A percentile compares a stretch with the other conserved stretches of the same genome.
Evolutionary conservation across 2,113 vertebrate genomes (phyloP).

Genomic region (Paedocypris sp.): DNA sequence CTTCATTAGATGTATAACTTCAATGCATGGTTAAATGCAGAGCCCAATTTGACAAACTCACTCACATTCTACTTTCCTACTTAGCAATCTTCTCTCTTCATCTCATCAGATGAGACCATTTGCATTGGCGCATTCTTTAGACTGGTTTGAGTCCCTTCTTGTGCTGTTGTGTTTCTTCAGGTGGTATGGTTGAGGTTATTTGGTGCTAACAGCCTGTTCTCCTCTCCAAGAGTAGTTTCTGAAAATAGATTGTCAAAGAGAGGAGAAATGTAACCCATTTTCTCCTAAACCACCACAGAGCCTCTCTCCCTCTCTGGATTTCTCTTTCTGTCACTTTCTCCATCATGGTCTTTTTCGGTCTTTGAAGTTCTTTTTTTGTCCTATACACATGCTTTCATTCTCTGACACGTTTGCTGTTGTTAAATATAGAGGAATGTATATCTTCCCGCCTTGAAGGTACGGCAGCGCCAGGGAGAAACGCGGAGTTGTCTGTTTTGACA

Average conservation of each 20-base stretch:
- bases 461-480: not conserved
- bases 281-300: not conserved
- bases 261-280: constrained; percentile 31
- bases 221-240: constrained; percentile 19
- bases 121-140: no score
- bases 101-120: no score
- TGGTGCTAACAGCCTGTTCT: constrained; percentile 20
- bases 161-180: not conserved
- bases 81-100: no score
- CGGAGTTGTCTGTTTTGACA: constrained; percentile 17
- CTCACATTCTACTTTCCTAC: no score
- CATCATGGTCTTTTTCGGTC: constrained; percentile 7
- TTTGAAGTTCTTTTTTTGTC: constrained; percentile 36
- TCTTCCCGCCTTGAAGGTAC: constrained; percentile 13
- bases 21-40: no score
- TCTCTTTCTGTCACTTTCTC: constrained; percentile 1
- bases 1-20: no score
- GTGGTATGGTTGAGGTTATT: constrained; percentile 9
- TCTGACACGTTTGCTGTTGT: constrained; percentile 33
- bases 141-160: no score
- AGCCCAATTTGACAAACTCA: no score
- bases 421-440: constrained; percentile 17
- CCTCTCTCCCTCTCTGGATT: constrained; percentile 12
- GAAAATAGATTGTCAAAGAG: constrained; percentile 26
- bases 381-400: no score